Percentiles rank a stretch among this genome's conserved stretches.
These are phyloP conservation scores for Eupithecia abbreviata DNA, from an alignment of 2,888 invertebrate species.

Conservation along the genomic window DNA sequence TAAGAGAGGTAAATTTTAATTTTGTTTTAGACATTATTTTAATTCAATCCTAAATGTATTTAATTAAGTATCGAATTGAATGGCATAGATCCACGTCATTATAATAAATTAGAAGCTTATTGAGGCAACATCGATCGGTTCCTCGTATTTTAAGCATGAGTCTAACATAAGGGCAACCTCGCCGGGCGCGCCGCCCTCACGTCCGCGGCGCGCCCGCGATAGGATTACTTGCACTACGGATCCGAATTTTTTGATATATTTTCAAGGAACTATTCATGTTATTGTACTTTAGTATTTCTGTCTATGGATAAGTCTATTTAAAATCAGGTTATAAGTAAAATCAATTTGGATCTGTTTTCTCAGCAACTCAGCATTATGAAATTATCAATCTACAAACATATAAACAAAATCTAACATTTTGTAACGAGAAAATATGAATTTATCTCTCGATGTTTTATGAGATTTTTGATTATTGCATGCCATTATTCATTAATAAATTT, in stretches of 20 bases:
- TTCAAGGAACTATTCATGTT: conserved; percentile 80
- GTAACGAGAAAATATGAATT: conserved; percentile 74
- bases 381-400: conserved; percentile 67
- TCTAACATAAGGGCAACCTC: conserved; percentile 71
- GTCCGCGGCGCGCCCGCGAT: conserved; percentile 44
- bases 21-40: conserved; percentile 72
- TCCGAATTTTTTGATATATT: conserved; percentile 80
- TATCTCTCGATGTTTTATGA: conserved; percentile 77
- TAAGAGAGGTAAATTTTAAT: conserved; percentile 73
- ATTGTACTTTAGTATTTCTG: conserved; percentile 76
- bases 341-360: conserved; percentile 82
- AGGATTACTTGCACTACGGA: conserved; percentile 68
- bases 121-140: conserved; percentile 61
- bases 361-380: conserved; percentile 78
- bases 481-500: conserved; percentile 81
- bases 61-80: conserved; percentile 76
- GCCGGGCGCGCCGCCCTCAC: conserved; percentile 40
- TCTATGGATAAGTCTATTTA: conserved; percentile 77
- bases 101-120: conserved; percentile 73
- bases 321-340: conserved; percentile 80
- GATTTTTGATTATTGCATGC: conserved; percentile 78
- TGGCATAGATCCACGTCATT: conserved; percentile 57
- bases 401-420: conserved; percentile 71
- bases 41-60: conserved; percentile 70
- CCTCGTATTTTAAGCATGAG: conserved; percentile 63